These are phyloP conservation scores for Spilarctia lutea DNA, from an alignment of 2,888 invertebrate species.

Conservation along the genomic window DNA sequence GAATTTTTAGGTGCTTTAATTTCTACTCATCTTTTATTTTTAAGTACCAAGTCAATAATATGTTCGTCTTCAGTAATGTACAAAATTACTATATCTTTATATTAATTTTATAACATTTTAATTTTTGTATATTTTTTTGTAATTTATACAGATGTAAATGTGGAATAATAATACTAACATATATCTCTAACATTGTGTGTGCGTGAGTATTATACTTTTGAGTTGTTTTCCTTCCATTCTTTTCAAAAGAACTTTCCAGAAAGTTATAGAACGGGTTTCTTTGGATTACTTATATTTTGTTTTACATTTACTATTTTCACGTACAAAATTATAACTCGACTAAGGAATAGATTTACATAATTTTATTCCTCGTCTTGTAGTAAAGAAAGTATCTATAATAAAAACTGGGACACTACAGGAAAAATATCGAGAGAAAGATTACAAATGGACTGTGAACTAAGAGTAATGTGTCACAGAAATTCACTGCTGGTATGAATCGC, in stretches of 20 bases:
- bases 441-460: conserved; percentile 47
- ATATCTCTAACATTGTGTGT: neutral
- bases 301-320: neutral
- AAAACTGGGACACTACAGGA: conserved; percentile 43
- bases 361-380: conserved; percentile 36
- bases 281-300: neutral
- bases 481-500: conserved; percentile 53
- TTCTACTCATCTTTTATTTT: neutral
- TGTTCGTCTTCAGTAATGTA: neutral
- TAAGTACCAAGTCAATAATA: neutral
- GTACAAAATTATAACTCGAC: neutral
- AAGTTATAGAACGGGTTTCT: neutral
- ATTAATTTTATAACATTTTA: no score
- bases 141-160: no score
- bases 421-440: conserved; percentile 49
- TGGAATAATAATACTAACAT: neutral
- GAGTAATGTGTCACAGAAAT: conserved; percentile 53
- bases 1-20: neutral
- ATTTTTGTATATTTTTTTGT: no score
- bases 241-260: neutral
- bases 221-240: neutral
- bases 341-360: neutral
- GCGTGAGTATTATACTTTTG: neutral
- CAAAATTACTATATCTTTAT: neutral
- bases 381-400: conserved; percentile 47